Conservation (phyloP, 2,888 invertebrate species). For the Carcina quercana region DNA sequence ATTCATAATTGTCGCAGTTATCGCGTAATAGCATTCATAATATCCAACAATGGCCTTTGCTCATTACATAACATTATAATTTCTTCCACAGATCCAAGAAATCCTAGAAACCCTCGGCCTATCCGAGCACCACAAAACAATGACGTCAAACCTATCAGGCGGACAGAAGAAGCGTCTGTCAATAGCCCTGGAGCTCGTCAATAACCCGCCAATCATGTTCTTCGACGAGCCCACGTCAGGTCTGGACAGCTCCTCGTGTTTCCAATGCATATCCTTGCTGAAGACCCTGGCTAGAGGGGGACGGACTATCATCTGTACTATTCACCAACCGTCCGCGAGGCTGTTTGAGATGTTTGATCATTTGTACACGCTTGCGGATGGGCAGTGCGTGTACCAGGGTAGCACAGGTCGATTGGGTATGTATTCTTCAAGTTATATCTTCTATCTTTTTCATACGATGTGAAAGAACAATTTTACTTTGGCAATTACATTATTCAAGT, state of each 20-base stretch:
- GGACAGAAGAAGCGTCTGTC: constrained; percentile 97
- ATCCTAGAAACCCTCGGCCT: constrained; percentile 93
- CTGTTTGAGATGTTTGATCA: constrained; percentile 98
- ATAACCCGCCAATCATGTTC: constrained; percentile 98
- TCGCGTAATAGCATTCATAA: too few species aligned
- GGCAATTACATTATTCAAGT: too few species aligned
- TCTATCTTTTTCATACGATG: neutral
- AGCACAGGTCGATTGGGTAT: constrained; percentile 89
- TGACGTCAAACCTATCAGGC: constrained; percentile 94
- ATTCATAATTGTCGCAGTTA: too few species aligned
- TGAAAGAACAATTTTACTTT: too few species aligned
- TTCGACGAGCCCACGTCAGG: constrained; percentile 98
- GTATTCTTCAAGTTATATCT: constrained; percentile 4
- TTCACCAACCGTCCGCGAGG: constrained; percentile 97
- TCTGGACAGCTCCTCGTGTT: constrained; percentile 95
- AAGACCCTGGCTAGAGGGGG: constrained; percentile 93
- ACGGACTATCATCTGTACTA: constrained; percentile 95
- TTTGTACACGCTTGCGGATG: constrained; percentile 94
- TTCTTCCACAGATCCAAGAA: constrained; percentile 89
- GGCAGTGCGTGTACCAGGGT: constrained; percentile 96
- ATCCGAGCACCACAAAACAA: constrained; percentile 89
- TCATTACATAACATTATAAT: too few species aligned
- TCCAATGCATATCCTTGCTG: constrained; percentile 92
- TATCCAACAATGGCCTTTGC: neutral
- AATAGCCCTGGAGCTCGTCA: constrained; percentile 94